Percentiles rank a stretch among this genome's conserved stretches.
phyloP scores from a whole-genome alignment of 64 coral and sea anemone genomes.

The Platygyra sinensis region DNA sequence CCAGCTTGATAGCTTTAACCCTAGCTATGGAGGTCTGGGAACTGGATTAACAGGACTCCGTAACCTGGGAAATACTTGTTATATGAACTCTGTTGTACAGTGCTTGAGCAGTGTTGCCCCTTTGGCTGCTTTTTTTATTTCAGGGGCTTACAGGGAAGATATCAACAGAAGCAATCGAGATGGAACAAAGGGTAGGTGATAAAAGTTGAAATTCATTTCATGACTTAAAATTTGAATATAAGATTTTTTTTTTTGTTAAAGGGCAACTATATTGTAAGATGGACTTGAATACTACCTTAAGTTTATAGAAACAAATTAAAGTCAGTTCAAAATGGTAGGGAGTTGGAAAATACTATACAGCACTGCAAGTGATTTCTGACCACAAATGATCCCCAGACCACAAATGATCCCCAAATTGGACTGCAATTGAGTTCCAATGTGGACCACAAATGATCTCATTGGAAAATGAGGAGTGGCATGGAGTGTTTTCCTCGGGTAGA shows the following conservation, averaged over 20 bases:
- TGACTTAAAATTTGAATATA: not conserved
- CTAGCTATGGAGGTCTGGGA: conserved; percentile 81
- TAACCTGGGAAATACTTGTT: conserved; percentile 98
- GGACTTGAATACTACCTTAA: too few relatives aligned
- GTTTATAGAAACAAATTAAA: not conserved
- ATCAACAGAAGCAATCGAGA: conserved; percentile 87
- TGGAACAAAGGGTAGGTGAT: conserved; percentile 76
- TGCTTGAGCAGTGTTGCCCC: conserved; percentile 87
- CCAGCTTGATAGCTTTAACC: conserved; percentile 74
- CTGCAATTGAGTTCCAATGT: too few relatives aligned
- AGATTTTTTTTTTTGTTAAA: not conserved
- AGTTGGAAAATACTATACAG: too few relatives aligned
- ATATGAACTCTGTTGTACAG: conserved; percentile 97
- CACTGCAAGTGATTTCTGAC: too few relatives aligned
- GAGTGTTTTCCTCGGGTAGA: too few relatives aligned
- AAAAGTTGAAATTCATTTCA: not conserved
- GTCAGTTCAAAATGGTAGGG: too few relatives aligned
- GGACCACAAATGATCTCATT: too few relatives aligned
- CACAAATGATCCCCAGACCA: too few relatives aligned
- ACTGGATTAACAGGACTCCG: conserved; percentile 83
- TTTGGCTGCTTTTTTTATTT: conserved; percentile 86
- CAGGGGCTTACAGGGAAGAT: conserved; percentile 81
- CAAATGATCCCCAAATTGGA: too few relatives aligned
- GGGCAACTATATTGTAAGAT: too few relatives aligned
- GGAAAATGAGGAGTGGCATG: too few relatives aligned